Evolutionary conservation across 2,888 invertebrate genomes (phyloP), one percentile per base, ranked within the genome.

Genomic region (Stratiomys singularior): DNA sequence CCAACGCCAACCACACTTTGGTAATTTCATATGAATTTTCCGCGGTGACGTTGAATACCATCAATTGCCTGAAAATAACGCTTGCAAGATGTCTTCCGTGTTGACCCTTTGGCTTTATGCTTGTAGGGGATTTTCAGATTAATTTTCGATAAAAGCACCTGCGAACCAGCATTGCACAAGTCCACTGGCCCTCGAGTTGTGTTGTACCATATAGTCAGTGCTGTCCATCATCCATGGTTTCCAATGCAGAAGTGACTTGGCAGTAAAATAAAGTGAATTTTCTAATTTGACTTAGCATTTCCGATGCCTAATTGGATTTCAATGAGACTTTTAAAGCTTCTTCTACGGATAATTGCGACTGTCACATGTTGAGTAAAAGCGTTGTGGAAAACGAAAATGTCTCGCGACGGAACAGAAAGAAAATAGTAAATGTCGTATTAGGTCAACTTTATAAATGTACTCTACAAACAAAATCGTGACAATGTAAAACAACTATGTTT

Each of bases 251-350:
- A 9, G 23, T 21, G 58, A 25, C 58, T 25, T 11, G 2, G 11
- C 58, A 23, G 23, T 2, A 60, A 3, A 60, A 60, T 60, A 25
- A 11, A 25, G 21, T 60, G 58, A 60, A 25, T 60, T 60, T 60
- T 60, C 25, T 5, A 60, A 23, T 60, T 60, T 60, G 9, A 18
- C 21, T 60, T 60, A 60, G 58, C 18, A 25, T 60, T 60, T 60
- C 58, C 58, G 13, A n/a, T 37, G 30, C 1, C 66, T 66, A 66
- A 66, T 66, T 66, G 66, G 66, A 66, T 66, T 66, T 30, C 37
- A 30, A 37, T 66, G 66, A 21, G 66, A 37, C 66, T 66, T 66
- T 66, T 66, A 66, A 66, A 66, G 66, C 66, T 66, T 66, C 66
- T 13, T 37, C 28, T 1, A 18, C 25, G 64, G n/a, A 64, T 30